Evolutionary conservation across 1,140 invertebrate genomes (phyloP), one percentile per base, ranked within the genome.

Genomic region (Micrasema minimum): DNA sequence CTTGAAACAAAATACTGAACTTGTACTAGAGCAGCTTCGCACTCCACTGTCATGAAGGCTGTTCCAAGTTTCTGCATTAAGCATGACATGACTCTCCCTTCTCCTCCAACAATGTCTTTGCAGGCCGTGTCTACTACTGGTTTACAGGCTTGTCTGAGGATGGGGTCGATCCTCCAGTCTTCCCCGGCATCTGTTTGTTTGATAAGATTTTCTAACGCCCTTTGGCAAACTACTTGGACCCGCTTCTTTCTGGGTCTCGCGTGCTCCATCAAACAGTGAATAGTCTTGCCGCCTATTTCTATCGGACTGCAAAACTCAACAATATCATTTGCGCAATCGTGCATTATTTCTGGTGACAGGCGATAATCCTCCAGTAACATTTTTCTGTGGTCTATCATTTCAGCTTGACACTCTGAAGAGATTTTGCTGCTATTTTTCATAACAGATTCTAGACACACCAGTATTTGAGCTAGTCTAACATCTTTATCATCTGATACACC

Each of bases 1-100:
- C 97, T 88, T 0, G 95, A 92, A 55, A 99, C 89, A 83, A 99
- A 99, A 81, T 97, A 99, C 78, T 99, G 96, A 77, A 99, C 97
- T 85, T 99, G 95, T 16, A 98, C 85, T 26, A 99, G 84, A 20
- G 94, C 92, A 59, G 92, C 88, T 85, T 97, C 94, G 85, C 98
- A 99, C 14, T 92, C 89, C 65, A 89, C 88, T 1, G 88, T 92
- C 96, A 99, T 99, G 55, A 89, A 82, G 43, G 89, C 87, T 0
- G 91, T 91, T 41, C 93, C 94, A 37, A 98, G 84, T 80, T 96
- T 92, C 74, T 97, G 93, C 91, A 98, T 94, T 10, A 99, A 85
- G 81, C 97, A 99, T 16, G 92, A 92, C 87, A 99, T 93, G 2
- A 97, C 91, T 78, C 93, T 91, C 1, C 89, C 90, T 76, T 90